Evolutionary conservation across 2,888 invertebrate species (phyloP), one percentile per base, ranked within the genome.

Genomic region (Unio pictorum): DNA sequence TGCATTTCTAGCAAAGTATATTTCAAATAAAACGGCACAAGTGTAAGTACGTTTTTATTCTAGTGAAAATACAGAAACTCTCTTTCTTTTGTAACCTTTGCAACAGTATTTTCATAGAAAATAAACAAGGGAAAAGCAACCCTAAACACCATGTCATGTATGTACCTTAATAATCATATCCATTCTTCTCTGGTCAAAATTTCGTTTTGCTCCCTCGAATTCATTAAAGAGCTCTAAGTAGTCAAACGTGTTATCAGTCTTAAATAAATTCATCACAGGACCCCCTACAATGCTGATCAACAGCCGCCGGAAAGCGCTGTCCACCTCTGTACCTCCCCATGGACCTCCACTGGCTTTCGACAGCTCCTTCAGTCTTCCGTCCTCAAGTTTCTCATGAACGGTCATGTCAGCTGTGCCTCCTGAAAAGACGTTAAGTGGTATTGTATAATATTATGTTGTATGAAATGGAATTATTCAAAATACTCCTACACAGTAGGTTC

Each of bases 401-500:
- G 23, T 71, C 23, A 74, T 72, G 57, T 72, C 72, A n/a, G 69
- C 69, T 26, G 71, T 70, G 1, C 68, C 68, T n/a, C 72, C 74
- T 69, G 55, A 64, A 68, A 68, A 4, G 45, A 55, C 28, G 4
- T 30, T 2, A 30, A 30, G 28, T 26, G 11, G 20, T n/a, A 7
- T 61, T 45, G 8, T 7, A 30, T 26, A 34, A 7, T 4, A 34
- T 1, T 61, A 17, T 18, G 30, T 30, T 30, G 4, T 30, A 30
- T 30, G 30, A 30, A 4, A 30, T 30, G 30, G 30, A 2, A 30
- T 2, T 30, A 30, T 30, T 30, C 30, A 4, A 30, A 30, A 30
- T 30, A 23, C 23, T 23, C 23, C 23, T 23, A 23, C 23, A 0
- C 23, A 23, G 23, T 23, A 23, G 23, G 23, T 23, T 23, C 23